Evolutionary conservation across 2,888 invertebrate genomes (phyloP), one percentile per base, ranked within the genome.

Genomic region (Fragum sueziense): DNA sequence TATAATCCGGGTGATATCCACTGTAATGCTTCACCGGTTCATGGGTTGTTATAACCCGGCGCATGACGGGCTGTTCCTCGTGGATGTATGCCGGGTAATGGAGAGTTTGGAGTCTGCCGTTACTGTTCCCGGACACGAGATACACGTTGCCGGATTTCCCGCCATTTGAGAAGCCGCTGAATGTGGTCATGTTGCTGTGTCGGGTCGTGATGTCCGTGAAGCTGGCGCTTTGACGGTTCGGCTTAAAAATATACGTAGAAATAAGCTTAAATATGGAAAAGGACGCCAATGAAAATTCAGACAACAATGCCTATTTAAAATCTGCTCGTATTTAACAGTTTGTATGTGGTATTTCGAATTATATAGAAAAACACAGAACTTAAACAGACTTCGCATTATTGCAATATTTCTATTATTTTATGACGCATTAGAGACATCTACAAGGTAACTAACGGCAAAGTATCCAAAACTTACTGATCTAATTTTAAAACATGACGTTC

Each of bases 1-100:
- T 65, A 27, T 41, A 65, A 25, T 65, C 65, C 41, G 65, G 65
- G 65, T 65, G 65, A 41, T 65, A 65, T 4, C 41, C 41, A 41
- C 65, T 65, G 65, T 65, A 65, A 34, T 37, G 65, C 14, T 65
- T 37, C n/a, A 37, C n/a, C 25, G 65, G 65, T 25, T 65, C 65
- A 25, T 65, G 65, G 37, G 65, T 41, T 0, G 65, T 41, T 11
- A 25, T 37, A 31, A 25, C 65, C 2, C 65, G 65, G 1, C 34
- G 41, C 29, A 34, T 22, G 1, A 65, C 65, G 29, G 37, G 65
- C 27, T 41, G 33, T 17, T 57, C 27, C 9, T 20, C n/a, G 3
- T 47, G 47, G 14, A 47, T 47, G 17, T 47, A 47, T 14, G 41
- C 22, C 14, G 65, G 22, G 6, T 65, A 7, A 22, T 22, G 41